Evolutionary conservation across 2,888 invertebrate genomes (phyloP), one percentile per base, ranked within the genome.

Genomic region (Tetragonisca angustula): DNA sequence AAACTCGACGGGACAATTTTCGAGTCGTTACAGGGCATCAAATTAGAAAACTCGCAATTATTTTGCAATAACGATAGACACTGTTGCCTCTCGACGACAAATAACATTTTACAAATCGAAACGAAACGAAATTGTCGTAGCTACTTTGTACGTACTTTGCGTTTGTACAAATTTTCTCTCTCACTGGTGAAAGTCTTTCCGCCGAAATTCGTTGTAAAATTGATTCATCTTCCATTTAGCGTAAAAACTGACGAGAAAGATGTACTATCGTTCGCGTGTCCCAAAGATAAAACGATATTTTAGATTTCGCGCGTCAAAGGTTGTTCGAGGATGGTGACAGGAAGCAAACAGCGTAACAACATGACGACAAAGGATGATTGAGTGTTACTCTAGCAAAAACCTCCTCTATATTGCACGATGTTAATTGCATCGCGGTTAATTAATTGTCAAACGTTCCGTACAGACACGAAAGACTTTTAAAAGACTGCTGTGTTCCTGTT

Each of bases 391-490:
- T 62, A 73, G 50, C 67, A 84, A 72, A 80, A 76, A n/a, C 21
- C 62, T 36, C 32, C 17, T 73, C 49, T 27, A 52, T 67, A 21
- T 64, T 74, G 62, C 56, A 50, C 11, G 43, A 43, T 64, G 76
- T 87, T 84, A 87, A 87, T 81, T 81, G 62, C 72, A 61, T 65
- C 69, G 74, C 49, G 81, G 65, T 81, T 84, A 87, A 87, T 87
- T 87, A 81, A 73, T 75, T 69, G 73, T 64, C 72, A 70, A 76
- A 75, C 71, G 67, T 72, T 24, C 32, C 24, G n/a, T 9, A 43
- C 68, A 56, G 43, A 24, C 13, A 19, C 17, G 32, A 67, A 56
- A 62, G 50, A 15, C 32, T 36, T 62, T 65, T 65, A 73, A 87
- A 71, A 80, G 68, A n/a, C 43, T 75, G 61, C 74, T 83, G 54